Evolutionary conservation across 2,797 vertebrate species (phyloP).

Genomic region (Setipinna tenuifilis): DNA sequence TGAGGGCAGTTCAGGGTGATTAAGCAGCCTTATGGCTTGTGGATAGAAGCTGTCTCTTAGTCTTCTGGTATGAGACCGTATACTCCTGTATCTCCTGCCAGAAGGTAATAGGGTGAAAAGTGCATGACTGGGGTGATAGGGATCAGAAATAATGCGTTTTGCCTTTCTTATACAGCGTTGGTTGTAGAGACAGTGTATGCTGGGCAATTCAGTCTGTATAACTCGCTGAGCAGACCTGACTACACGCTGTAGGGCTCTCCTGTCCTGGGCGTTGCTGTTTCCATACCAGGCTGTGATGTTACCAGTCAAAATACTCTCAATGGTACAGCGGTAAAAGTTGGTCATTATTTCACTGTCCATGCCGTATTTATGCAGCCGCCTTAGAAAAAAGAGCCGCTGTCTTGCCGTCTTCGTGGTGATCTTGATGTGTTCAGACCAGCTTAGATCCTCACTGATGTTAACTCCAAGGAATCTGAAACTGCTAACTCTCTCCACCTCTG

Average conservation of each 20-base stretch:
- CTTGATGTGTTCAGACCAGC: background rate
- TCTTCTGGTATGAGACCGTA: background rate
- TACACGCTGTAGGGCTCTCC: slow-evolving; percentile 31
- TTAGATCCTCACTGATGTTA: background rate
- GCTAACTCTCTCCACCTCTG: background rate
- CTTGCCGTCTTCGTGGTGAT: background rate
- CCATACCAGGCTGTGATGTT: slow-evolving; percentile 33
- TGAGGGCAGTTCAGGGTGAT: no score
- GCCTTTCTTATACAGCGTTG: slow-evolving; percentile 10
- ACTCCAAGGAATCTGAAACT: slow-evolving; percentile 6
- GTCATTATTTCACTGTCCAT: background rate
- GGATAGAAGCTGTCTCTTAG: background rate
- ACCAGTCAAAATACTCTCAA: slow-evolving; percentile 28
- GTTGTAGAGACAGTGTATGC: slow-evolving; percentile 19
- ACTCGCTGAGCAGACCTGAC: background rate
- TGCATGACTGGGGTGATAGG: no score
- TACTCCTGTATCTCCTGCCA: background rate
- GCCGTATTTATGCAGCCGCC: no score
- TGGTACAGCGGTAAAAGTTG: slow-evolving; percentile 22
- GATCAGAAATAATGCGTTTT: no score
- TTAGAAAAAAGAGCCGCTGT: background rate
- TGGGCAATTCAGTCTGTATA: background rate
- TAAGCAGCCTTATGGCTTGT: slow-evolving; percentile 4
- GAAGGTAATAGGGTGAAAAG: no score
- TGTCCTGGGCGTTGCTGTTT: slow-evolving; percentile 34